Evolutionary conservation across 1,140 invertebrate genomes (phyloP).

Genomic region (Pachypsylla venusta): DNA sequence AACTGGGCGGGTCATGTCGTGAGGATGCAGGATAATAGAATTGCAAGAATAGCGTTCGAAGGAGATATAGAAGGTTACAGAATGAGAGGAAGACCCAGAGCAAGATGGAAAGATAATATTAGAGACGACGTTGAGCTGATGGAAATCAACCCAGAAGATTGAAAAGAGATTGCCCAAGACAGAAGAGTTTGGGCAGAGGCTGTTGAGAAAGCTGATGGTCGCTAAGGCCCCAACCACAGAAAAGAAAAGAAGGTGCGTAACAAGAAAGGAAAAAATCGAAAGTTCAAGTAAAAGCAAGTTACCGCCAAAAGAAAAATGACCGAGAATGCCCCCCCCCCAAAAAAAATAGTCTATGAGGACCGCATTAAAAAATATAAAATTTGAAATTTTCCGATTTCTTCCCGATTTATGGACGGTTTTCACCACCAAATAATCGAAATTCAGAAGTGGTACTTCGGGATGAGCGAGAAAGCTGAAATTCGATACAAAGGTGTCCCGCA

Average conservation of each 20-base stretch:
- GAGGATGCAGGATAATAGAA: constrained; percentile 10
- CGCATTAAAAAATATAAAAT: too few species aligned
- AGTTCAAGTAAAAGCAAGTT: too few species aligned
- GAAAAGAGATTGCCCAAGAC: background rate
- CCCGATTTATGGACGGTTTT: too few species aligned
- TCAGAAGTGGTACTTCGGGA: too few species aligned
- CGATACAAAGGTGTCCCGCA: too few species aligned
- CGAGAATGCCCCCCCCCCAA: too few species aligned
- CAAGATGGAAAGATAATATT: constrained; percentile 15
- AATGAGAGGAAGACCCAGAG: constrained; percentile 14
- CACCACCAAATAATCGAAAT: too few species aligned
- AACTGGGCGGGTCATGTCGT: constrained; percentile 17
- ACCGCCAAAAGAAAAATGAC: too few species aligned
- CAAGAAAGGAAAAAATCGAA: too few species aligned
- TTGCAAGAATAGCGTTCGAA: constrained; percentile 5
- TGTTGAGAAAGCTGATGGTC: background rate
- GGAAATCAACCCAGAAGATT: constrained; percentile 3
- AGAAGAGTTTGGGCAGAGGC: background rate
- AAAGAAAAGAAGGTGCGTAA: background rate
- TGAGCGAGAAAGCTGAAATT: too few species aligned
- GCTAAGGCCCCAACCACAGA: background rate
- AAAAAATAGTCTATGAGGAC: too few species aligned
- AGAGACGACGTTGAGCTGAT: background rate
- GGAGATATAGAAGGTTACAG: background rate
- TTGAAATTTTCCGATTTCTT: too few species aligned